Evolutionary conservation across 1,140 invertebrate species (phyloP).

Genomic region (Nebria ingens): DNA sequence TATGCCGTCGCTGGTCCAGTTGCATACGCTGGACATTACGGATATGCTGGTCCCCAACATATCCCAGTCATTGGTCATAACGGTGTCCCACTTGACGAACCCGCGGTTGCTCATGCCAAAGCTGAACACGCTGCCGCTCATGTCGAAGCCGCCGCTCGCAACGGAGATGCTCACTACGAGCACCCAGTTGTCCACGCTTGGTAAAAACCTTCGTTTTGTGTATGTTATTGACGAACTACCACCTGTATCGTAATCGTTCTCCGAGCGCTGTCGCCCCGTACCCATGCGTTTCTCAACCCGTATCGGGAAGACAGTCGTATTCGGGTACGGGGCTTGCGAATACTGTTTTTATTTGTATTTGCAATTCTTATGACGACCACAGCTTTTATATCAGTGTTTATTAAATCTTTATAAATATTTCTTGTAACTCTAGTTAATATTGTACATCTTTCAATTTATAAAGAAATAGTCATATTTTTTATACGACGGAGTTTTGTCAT

Average conservation of each 20-base stretch:
- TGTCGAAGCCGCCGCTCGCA: conserved; percentile 12
- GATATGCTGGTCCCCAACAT: conserved; percentile 19
- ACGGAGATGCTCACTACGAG: conserved; percentile 9
- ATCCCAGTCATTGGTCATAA: conserved; percentile 20
- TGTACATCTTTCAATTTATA: no score
- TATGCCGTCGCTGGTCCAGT: conserved; percentile 6
- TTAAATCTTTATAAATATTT: no score
- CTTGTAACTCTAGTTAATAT: no score
- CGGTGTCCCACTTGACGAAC: conserved; percentile 35
- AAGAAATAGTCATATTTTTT: no score
- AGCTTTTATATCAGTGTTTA: no score
- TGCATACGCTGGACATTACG: not conserved
- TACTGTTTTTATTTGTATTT: not conserved
- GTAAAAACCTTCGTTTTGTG: not conserved
- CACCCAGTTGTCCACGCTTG: conserved; percentile 8
- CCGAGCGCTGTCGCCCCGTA: not conserved
- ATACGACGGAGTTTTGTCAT: no score
- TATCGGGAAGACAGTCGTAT: not conserved
- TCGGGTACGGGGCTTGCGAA: conserved; percentile 25
- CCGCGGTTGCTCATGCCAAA: conserved; percentile 44
- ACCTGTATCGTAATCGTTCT: not conserved
- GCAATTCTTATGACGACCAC: not conserved
- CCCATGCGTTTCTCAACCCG: not conserved
- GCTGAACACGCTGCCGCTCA: conserved; percentile 40
- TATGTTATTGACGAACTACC: not conserved